Evolutionary conservation across 2,797 vertebrate species (phyloP).

Genomic region (Sardinella longiceps): DNA sequence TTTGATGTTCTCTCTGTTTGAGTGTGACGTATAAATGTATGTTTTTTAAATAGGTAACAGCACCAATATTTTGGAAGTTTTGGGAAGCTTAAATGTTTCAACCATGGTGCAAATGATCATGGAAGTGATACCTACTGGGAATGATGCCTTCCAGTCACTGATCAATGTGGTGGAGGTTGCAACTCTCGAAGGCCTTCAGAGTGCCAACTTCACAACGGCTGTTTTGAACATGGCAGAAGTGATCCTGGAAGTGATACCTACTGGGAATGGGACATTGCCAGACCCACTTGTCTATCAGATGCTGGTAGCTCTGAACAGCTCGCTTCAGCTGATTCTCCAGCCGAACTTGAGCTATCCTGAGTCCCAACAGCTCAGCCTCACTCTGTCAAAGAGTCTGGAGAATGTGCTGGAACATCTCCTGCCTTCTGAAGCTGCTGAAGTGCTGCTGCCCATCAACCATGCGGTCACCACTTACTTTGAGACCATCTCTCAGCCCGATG

Average conservation of each 20-base stretch:
- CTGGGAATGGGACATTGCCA: slow-evolving; percentile 30
- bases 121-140: too few species aligned
- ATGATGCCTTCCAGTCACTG: slow-evolving; percentile 61
- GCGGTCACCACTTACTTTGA: slow-evolving; percentile 63
- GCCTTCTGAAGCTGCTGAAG: slow-evolving; percentile 48
- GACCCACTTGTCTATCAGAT: slow-evolving; percentile 52
- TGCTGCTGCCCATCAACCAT: slow-evolving; percentile 58
- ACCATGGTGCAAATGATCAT: too few species aligned
- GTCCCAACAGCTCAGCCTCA: slow-evolving; percentile 55
- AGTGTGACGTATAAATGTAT: too few species aligned
- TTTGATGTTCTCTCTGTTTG: too few species aligned
- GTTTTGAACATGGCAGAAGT: slow-evolving; percentile 56
- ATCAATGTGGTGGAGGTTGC: slow-evolving; percentile 58
- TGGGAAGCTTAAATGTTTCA: too few species aligned
- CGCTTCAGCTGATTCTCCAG: slow-evolving; percentile 60
- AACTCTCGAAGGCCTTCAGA: slow-evolving; percentile 62
- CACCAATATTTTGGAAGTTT: too few species aligned
- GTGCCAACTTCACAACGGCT: slow-evolving; percentile 59
- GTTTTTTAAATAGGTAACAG: too few species aligned
- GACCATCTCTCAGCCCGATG: slow-evolving; percentile 44
- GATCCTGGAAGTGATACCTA: slow-evolving; percentile 46
- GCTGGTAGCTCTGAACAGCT: slow-evolving; percentile 52
- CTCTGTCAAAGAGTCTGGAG: slow-evolving; percentile 57
- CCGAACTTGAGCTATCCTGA: slow-evolving; percentile 56
- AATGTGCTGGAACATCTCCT: slow-evolving; percentile 49